Base-by-base conservation (phyloP, 64 coral and sea anemone species). In the Actinia equina region DNA sequence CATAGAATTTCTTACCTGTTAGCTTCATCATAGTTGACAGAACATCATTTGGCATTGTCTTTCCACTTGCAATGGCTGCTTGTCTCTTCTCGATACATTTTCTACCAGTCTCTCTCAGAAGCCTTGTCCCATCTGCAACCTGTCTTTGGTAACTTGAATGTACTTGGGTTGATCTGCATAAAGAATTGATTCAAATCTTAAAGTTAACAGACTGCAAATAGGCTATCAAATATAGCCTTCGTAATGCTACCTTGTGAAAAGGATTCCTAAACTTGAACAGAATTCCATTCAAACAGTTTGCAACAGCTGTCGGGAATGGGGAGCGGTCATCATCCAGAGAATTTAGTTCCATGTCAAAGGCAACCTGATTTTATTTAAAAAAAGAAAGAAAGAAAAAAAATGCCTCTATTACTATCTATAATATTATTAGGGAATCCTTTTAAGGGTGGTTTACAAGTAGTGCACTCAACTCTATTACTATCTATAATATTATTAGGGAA, bases 91-190 rank as follows among this genome's bases (percentile, higher is more conserved):
- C 92, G 63, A 98, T 92, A 43, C 90, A 74, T 37, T 94, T 92
- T 26, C 91, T 94, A 4, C 83, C 95, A 62, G 91, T 90, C 23
- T 94, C 89, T 27, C 95, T 80, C 18, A 98, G n/a, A 46, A 94
- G 88, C 45, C 88, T 88, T 6, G 85, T 83, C n/a, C 89, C 89
- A 74, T 94, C 83, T 23, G 90, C 42, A 70, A 98, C 43, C 62
- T 85, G 23, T 26, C 25, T 55, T 13, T 85, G 83, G 44, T 30
- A n/a, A 59, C 17, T 54, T 60, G 52, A 85, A 85, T 7, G 83
- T 62, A 44, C 83, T 42, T 17, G 25, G 83, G 17, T 60, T 44
- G 30, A 60, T 16, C 83, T 85, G 25, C 42, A 81, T 15, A 22
- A 23, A 17, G 17, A 80, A 37, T 17, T 27, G 69, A 42, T 25